Base-by-base conservation (phyloP, 2,888 invertebrate genomes). In the Anorthoa munda region DNA sequence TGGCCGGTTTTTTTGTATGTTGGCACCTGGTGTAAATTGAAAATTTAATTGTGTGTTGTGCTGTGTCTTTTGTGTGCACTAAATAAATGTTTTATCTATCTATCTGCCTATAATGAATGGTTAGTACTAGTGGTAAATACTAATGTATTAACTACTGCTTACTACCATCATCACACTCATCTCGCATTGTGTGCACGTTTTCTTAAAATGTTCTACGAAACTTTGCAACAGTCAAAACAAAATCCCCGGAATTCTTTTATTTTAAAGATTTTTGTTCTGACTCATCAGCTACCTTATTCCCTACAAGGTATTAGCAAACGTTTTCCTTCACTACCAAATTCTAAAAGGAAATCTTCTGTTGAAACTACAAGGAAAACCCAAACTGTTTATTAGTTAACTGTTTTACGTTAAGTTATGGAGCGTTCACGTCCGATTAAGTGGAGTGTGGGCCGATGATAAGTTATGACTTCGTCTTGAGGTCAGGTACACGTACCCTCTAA, bases 381-480 rank as follows among this genome's bases (percentile, higher is more conserved):
- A 79, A 26, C 21, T 31, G 60, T 64, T 66, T 74, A 77, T 66
- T 74, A 77, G 46, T 13, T 70, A 53, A 71, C 83, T 50, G 67
- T 79, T 83, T 83, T 61, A 60, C 75, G 66, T 79, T 23, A 46
- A 60, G 23, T 71, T 75, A 79, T 63, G 71, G 81, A 67, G 72
- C 60, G 82, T 70, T 75, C 71, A 76, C 50, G 70, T 72, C 73
- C 51, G 75, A 82, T 80, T 72, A 74, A 82, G 71, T 68, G 58
- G 18, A 55, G 66, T 80, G 85, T 85, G 84, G 86, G 85, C 21
- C 58, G 82, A 75, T 80, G 82, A 77, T 75, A 77, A 77, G 75
- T 65, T 75, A 71, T 48, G 45, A 67, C 56, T 56, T 46, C 23
- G 53, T 60, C 69, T 79, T 70, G 63, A 67, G 75, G 68, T 81